These are phyloP conservation scores for Nematolebias whitei DNA, from an alignment of 2,113 vertebrate species.

Conservation along the genomic window DNA sequence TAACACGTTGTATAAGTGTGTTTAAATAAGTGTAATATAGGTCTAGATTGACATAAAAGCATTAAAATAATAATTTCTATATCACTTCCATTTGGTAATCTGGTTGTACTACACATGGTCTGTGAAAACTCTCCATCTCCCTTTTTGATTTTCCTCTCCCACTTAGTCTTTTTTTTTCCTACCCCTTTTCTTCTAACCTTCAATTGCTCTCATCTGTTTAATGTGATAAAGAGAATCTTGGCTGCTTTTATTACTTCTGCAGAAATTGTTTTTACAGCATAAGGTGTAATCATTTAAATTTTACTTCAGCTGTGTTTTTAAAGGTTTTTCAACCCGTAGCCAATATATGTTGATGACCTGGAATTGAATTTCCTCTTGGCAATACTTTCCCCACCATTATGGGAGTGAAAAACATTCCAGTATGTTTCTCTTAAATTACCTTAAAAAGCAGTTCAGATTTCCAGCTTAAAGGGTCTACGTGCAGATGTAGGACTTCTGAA, in stretches of 20 bases:
- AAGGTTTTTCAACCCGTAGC: slow-evolving; percentile 47
- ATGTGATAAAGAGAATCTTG: slow-evolving; percentile 16
- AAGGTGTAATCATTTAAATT: slow-evolving; percentile 40
- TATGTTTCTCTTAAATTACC: no score
- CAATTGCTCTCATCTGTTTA: slow-evolving; percentile 17
- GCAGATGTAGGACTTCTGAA: no score
- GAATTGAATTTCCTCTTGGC: slow-evolving; percentile 55
- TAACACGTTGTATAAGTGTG: no score
- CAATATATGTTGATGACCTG: slow-evolving; percentile 42
- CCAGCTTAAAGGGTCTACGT: no score
- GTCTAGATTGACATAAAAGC: no score
- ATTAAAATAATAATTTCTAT: no score
- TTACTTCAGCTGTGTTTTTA: slow-evolving; percentile 38
- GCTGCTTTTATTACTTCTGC: slow-evolving; percentile 20
- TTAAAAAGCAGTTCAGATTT: no score
- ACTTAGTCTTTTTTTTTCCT: neutral
- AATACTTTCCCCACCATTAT: slow-evolving; percentile 36
- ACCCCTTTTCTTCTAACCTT: neutral
- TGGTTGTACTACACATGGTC: neutral
- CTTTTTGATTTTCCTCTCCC: neutral
- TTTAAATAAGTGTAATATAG: no score
- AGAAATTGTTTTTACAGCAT: slow-evolving; percentile 43
- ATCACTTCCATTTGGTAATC: neutral
- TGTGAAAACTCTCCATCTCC: neutral
- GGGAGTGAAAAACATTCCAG: neutral